Base-by-base conservation (phyloP, 1,140 invertebrate genomes). In the Pogonognathellus flavescens region DNA sequence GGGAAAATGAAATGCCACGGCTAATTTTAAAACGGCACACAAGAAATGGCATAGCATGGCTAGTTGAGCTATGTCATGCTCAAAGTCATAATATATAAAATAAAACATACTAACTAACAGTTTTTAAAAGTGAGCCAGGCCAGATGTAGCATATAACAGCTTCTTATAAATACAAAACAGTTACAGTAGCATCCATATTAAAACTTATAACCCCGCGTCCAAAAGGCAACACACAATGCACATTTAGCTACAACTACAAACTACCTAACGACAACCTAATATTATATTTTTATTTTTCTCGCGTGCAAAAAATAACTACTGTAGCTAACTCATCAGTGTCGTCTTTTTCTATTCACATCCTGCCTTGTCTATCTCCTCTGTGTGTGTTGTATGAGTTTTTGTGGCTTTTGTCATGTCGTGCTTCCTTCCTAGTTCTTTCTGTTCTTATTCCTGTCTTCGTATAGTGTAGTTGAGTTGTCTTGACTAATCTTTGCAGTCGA, bases 281-380 rank as follows among this genome's bases (percentile, higher is more conserved):
- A 66, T 66, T 50, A 76, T 76, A 76, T 76, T 76, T 76, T 76
- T 76, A 76, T 76, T 76, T 76, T 76, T 50, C 70, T 76, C 70
- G 41, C 70, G 49, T 76, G 70, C 41, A 76, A 76, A 76, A 76
- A 50, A 62, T 11, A 55, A 55, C 31, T 41, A 76, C 4, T 49
- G 70, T 50, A 76, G 70, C 41, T 76, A 76, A 76, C 70, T 76
- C 70, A 76, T 76, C 70, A 76, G 70, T 76, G 70, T 76, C 70
- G 14, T 49, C 70, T 76, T 50, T 76, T 76, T 76, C 70, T 31
- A 18, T 76, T 76, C 25, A 31, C 70, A 76, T 76, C 70, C 70
- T 76, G 70, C 31, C 41, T 7, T 76, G 41, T 76, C 25, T 72
- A 62, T 55, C 11, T 55, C 10, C 60, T 66, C 31, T 41, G 2